phyloP scores from a whole-genome alignment of 1,140 invertebrate species.

The Oppia nitens region DNA sequence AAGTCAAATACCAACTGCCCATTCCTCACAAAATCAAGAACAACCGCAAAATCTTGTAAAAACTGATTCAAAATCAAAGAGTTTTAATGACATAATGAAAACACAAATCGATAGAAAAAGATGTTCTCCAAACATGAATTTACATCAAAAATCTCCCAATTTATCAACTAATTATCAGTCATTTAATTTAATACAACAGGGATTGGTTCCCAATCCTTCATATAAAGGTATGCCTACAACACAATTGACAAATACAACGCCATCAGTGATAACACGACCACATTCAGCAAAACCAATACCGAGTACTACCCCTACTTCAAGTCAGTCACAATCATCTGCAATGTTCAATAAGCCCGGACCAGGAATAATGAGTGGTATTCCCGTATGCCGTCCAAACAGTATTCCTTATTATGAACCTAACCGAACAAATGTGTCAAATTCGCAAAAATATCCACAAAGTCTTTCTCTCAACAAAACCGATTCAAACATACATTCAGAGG shows the following conservation, averaged over 20 bases:
- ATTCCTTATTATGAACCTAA: not conserved
- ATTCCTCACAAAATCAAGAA: slow-evolving; percentile 9
- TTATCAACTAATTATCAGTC: slow-evolving; percentile 7
- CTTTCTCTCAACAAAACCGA: not conserved
- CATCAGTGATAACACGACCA: not conserved
- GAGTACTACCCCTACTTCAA: not conserved
- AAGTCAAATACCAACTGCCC: not conserved
- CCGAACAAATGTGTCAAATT: not conserved
- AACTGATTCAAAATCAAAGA: slow-evolving; percentile 9
- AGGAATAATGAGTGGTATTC: not conserved
- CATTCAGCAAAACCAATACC: not conserved
- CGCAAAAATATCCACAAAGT: not conserved
- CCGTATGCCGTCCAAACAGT: not conserved
- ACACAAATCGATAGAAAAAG: not conserved
- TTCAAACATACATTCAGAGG: not conserved
- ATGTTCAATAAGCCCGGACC: not conserved
- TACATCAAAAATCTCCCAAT: slow-evolving; percentile 5
- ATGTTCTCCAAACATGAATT: slow-evolving; percentile 23
- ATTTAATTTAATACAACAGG: slow-evolving; percentile 31
- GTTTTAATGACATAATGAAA: not conserved
- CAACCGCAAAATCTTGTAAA: slow-evolving; percentile 21
- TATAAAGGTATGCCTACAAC: slow-evolving; percentile 25
- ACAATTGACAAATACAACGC: not conserved
- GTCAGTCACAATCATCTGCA: too few relatives aligned
- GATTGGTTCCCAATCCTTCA: slow-evolving; percentile 27